Conservation (phyloP, 2,797 vertebrate species). For the Sphenodon punctatus region DNA sequence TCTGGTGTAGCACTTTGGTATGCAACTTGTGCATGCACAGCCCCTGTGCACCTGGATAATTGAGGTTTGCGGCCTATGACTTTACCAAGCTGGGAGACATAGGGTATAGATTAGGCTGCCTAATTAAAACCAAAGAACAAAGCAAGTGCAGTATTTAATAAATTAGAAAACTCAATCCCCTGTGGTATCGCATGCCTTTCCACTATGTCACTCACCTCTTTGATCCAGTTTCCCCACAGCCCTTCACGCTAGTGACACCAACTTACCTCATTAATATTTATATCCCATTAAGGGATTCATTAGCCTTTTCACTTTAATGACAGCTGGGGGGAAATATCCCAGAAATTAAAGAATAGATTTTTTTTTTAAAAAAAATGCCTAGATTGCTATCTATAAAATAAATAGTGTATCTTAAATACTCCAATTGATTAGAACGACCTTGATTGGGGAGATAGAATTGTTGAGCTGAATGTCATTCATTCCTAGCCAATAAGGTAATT, state of each 20-base stretch:
- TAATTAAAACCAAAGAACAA: background rate
- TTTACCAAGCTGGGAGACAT: too few relatives aligned
- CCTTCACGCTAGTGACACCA: background rate
- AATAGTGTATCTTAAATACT: slow-evolving; percentile 13
- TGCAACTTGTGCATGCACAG: too few relatives aligned
- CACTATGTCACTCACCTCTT: slow-evolving; percentile 21
- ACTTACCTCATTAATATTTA: slow-evolving; percentile 55
- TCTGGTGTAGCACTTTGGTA: too few relatives aligned
- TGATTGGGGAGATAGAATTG: slow-evolving; percentile 17
- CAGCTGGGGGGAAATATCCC: slow-evolving; percentile 33
- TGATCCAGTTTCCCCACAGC: slow-evolving; percentile 3
- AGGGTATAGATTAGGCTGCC: rapidly evolving
- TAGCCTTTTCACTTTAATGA: slow-evolving; percentile 52
- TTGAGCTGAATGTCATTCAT: slow-evolving; percentile 1
- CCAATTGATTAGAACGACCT: slow-evolving; percentile 7
- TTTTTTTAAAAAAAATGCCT: slow-evolving; percentile 35
- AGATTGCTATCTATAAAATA: slow-evolving; percentile 37
- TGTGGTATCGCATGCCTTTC: background rate
- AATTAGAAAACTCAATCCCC: slow-evolving; percentile 3
- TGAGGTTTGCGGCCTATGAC: too few relatives aligned
- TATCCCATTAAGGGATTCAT: slow-evolving; percentile 44
- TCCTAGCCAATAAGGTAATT: background rate
- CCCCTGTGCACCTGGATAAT: too few relatives aligned
- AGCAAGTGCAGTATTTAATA: background rate
- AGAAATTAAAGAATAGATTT: slow-evolving; percentile 43